A percentile compares a stretch with the other conserved stretches of the same genome.
Conservation (phyloP, 1,140 invertebrate species). For the Drosophila auraria region DNA sequence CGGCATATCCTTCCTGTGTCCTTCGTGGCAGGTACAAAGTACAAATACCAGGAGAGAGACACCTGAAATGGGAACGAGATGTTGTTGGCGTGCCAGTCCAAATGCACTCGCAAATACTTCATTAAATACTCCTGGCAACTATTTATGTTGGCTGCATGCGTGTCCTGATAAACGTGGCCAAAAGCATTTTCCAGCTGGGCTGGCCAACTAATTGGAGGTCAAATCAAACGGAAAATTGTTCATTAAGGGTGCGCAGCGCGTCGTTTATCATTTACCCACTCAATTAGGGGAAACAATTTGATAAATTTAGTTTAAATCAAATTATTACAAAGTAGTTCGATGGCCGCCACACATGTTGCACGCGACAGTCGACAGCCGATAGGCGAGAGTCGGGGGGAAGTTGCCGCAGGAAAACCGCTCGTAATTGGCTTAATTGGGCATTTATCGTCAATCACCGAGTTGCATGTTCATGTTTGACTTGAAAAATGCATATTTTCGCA, state of each 20-base stretch:
- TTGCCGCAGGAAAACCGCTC: constrained; percentile 36
- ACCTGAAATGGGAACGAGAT: constrained; percentile 8
- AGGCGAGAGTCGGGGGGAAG: not conserved
- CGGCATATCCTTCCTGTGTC: not conserved
- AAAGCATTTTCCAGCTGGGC: constrained; percentile 24
- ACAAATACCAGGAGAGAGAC: constrained; percentile 15
- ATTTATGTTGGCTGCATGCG: constrained; percentile 36
- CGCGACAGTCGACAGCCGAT: constrained; percentile 16
- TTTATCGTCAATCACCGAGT: constrained; percentile 69
- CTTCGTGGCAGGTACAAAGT: constrained; percentile 1
- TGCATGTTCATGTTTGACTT: constrained; percentile 45
- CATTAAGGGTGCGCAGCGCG: constrained; percentile 20
- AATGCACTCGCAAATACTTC: constrained; percentile 29
- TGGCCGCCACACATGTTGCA: constrained; percentile 41
- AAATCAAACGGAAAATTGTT: constrained; percentile 42
- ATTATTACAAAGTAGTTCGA: constrained; percentile 42
- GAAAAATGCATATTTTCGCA: constrained; percentile 58
- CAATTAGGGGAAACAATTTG: constrained; percentile 47
- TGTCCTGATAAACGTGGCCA: not conserved
- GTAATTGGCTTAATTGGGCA: constrained; percentile 79
- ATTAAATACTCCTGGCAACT: constrained; percentile 31
- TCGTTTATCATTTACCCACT: constrained; percentile 40
- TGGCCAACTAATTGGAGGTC: constrained; percentile 34
- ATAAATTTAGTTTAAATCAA: constrained; percentile 49
- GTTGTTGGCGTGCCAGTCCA: constrained; percentile 29